Conservation (phyloP, 2,113 vertebrate species). For the Andinoacara biseriatus region DNA sequence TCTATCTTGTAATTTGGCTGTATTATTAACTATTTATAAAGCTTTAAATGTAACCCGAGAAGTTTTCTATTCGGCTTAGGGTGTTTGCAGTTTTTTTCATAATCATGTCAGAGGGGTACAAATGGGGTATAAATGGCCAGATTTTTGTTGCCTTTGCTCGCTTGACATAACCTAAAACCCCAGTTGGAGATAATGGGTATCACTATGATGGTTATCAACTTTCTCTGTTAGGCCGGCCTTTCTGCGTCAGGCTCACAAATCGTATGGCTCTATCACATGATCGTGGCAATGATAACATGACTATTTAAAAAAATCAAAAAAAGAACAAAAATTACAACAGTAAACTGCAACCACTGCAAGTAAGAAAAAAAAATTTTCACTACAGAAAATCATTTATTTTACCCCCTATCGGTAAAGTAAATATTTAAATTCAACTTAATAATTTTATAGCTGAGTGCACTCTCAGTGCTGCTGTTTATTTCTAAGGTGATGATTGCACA, state of each 20-base stretch:
- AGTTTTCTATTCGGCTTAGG: background rate
- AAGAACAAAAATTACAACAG: background rate
- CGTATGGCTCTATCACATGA: too few relatives aligned
- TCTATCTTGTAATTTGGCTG: background rate
- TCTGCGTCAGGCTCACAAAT: too few relatives aligned
- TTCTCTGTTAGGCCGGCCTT: background rate
- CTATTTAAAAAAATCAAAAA: background rate
- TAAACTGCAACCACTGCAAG: background rate
- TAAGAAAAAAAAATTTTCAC: too few relatives aligned
- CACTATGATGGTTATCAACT: background rate
- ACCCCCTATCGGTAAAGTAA: background rate
- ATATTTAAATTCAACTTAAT: background rate
- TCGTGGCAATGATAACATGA: background rate
- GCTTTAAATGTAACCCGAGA: background rate
- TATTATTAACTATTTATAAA: background rate
- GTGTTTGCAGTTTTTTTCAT: background rate
- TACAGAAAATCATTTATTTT: too few relatives aligned
- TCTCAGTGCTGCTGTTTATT: background rate
- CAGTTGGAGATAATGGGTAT: background rate
- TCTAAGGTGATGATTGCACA: background rate
- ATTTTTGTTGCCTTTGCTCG: background rate
- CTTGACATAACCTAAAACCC: conserved; percentile 1
- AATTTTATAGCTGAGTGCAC: background rate
- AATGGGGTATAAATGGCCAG: background rate
- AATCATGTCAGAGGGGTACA: conserved; percentile 13